Percentiles rank a stretch among this genome's conserved stretches.
Evolutionary conservation across 2,888 invertebrate species (phyloP).

Genomic region (Lepidochrysops patricia): DNA sequence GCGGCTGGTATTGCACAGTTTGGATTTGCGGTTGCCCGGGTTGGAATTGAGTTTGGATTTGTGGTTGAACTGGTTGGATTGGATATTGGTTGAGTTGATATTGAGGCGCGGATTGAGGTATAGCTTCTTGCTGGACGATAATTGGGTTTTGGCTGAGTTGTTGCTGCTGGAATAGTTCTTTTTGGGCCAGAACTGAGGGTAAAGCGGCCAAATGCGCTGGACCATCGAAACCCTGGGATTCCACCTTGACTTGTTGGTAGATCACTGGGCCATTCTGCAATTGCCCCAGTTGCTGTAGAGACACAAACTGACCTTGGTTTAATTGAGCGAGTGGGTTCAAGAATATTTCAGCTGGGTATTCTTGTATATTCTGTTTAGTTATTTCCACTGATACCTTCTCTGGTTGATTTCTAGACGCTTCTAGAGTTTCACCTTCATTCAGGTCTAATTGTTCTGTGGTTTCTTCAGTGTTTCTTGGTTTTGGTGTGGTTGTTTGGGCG

Average conservation of each 20-base stretch:
- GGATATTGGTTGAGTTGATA: constrained; percentile 32
- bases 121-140: constrained; percentile 32
- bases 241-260: constrained; percentile 38
- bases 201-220: constrained; percentile 54
- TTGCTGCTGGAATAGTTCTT: constrained; percentile 31
- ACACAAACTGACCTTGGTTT: constrained; percentile 48
- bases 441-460: constrained; percentile 40
- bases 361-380: constrained; percentile 54
- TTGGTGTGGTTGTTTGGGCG: constrained; percentile 36
- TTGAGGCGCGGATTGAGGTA: constrained; percentile 28
- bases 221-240: constrained; percentile 50
- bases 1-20: constrained; percentile 15
- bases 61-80: constrained; percentile 27
- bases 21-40: constrained; percentile 23
- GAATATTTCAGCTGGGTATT: constrained; percentile 57
- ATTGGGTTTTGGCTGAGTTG: constrained; percentile 30
- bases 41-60: constrained; percentile 32
- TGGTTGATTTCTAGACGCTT: constrained; percentile 33
- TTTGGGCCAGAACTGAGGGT: constrained; percentile 54
- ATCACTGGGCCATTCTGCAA: constrained; percentile 35
- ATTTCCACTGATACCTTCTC: constrained; percentile 53
- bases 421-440: constrained; percentile 47
- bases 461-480: constrained; percentile 31
- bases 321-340: constrained; percentile 52
- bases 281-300: constrained; percentile 42